Evolutionary conservation across 2,888 invertebrate genomes (phyloP).

Genomic region (Cheilosia impressa): DNA sequence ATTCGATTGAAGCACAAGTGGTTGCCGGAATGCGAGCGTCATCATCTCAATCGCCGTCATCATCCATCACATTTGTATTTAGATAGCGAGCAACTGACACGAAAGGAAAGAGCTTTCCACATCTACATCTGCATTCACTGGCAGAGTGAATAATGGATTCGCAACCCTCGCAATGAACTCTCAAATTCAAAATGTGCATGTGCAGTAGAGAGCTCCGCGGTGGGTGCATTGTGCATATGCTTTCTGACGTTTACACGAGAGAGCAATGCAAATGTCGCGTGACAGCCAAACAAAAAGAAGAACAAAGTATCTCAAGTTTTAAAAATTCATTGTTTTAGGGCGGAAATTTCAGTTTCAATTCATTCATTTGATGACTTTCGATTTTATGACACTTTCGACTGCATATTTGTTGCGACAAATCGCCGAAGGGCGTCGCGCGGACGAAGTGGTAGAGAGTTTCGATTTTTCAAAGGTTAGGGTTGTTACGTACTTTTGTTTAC

Average conservation of each 20-base stretch:
- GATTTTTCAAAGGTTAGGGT: too few relatives aligned
- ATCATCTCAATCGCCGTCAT: neutral
- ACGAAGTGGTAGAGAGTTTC: too few relatives aligned
- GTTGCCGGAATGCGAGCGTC: neutral
- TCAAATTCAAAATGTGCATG: slow-evolving; percentile 46
- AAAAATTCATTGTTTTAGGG: slow-evolving; percentile 6
- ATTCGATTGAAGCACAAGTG: slow-evolving; percentile 7
- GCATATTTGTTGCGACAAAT: neutral
- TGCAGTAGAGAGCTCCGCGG: slow-evolving; percentile 22
- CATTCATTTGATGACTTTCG: neutral
- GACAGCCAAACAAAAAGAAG: neutral
- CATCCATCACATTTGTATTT: neutral
- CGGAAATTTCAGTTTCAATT: neutral
- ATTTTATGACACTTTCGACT: neutral
- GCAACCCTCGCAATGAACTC: slow-evolving; percentile 60
- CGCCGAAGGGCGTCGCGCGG: neutral
- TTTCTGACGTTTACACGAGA: slow-evolving; percentile 10
- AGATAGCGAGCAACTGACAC: neutral
- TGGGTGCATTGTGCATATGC: neutral
- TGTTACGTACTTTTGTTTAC: too few relatives aligned
- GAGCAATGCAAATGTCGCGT: slow-evolving; percentile 25
- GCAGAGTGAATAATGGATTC: slow-evolving; percentile 1
- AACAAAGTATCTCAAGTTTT: neutral
- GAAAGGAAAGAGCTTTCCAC: slow-evolving; percentile 17
- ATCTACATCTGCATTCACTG: neutral